Conservation (phyloP, 2,888 invertebrate species). For the Cosmopolites sordidus region DNA sequence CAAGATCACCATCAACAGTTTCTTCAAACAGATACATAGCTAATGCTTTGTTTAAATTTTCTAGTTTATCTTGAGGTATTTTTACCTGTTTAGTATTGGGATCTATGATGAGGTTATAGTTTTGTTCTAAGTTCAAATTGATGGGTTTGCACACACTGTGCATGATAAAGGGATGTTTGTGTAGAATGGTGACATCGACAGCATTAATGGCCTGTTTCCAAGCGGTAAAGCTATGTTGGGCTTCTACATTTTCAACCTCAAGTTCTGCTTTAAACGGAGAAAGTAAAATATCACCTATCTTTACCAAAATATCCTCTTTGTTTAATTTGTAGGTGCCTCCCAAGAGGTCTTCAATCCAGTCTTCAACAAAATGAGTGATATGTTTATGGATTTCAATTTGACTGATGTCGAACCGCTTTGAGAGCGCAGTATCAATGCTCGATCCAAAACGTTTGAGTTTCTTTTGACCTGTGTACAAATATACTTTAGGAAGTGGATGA, state of each 20-base stretch:
- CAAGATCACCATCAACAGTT: conserved; percentile 14
- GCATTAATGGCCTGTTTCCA: conserved; percentile 29
- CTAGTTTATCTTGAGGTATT: not conserved
- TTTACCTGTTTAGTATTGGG: not conserved
- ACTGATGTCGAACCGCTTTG: conserved; percentile 17
- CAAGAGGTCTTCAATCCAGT: conserved; percentile 30
- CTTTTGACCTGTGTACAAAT: conserved; percentile 30
- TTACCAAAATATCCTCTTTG: conserved; percentile 31
- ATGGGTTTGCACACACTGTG: not conserved
- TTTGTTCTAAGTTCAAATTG: not conserved
- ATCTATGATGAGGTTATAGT: not conserved
- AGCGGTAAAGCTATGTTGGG: conserved; percentile 16
- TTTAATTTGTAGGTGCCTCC: conserved; percentile 32
- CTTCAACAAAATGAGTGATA: conserved; percentile 28
- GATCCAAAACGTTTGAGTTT: conserved; percentile 15
- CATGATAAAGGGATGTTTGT: not conserved
- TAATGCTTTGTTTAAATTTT: not conserved
- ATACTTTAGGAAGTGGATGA: conserved; percentile 24
- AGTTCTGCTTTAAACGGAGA: conserved; percentile 21
- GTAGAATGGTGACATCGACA: conserved; percentile 30
- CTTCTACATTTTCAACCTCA: conserved; percentile 6
- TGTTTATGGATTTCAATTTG: conserved; percentile 24
- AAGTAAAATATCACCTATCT: conserved; percentile 32
- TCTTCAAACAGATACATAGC: conserved; percentile 31
- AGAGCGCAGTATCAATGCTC: conserved; percentile 23